Evolutionary conservation across 2,797 vertebrate genomes (phyloP).

Genomic region (Notolepis coatsorum): DNA sequence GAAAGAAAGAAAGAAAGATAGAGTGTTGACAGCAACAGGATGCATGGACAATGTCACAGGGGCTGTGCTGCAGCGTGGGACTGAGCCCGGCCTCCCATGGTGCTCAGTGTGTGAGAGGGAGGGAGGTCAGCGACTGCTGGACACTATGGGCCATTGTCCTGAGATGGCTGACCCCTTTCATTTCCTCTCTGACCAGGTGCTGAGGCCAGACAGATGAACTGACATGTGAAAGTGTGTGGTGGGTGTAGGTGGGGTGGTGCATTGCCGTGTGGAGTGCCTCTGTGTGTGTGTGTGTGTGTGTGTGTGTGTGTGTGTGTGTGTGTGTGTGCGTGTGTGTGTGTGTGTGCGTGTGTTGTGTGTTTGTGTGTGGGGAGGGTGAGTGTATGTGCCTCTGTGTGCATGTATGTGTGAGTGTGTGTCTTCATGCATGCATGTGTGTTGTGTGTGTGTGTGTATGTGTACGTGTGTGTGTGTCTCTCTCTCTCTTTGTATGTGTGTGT

Average conservation of each 20-base stretch:
- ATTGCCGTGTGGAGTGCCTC: too few species aligned
- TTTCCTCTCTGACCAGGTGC: conserved; percentile 62
- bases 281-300: not conserved
- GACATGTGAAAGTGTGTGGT: conserved; percentile 11
- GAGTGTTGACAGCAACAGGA: conserved; percentile 62
- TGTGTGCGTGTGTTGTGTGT: conserved; percentile 3
- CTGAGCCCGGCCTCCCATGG: conserved; percentile 44
- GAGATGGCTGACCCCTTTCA: conserved; percentile 49
- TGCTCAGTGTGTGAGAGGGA: conserved; percentile 33
- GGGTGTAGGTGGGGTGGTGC: conserved; percentile 1
- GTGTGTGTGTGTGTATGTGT: conserved; percentile 11
- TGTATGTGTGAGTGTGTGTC: not conserved
- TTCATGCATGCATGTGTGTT: not conserved
- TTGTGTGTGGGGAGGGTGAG: too few species aligned
- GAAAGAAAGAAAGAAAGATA: not conserved
- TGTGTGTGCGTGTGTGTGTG: conserved; percentile 1
- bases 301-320: not conserved
- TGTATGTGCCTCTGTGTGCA: not conserved
- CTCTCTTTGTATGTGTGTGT: not conserved
- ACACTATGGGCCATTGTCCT: conserved; percentile 69
- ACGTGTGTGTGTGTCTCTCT: not conserved
- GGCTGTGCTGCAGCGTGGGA: conserved; percentile 26
- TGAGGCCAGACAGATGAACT: conserved; percentile 50
- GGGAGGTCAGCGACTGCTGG: conserved; percentile 56
- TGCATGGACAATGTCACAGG: conserved; percentile 63